Evolutionary conservation across 2,113 vertebrate genomes (phyloP).

Genomic region (Mesoclemmys tuberculata): DNA sequence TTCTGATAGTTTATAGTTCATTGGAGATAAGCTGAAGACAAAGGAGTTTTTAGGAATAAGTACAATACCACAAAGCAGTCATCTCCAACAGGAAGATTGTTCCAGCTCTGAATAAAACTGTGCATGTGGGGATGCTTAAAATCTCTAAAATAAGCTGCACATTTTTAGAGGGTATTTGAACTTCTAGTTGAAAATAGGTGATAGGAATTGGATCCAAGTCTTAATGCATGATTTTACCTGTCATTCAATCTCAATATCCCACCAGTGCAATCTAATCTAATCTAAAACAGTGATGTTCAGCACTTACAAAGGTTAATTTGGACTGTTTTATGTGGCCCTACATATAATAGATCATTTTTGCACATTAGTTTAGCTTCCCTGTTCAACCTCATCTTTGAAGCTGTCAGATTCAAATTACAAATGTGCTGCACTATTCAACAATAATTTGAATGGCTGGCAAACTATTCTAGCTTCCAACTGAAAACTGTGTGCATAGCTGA

Average conservation of each 20-base stretch:
- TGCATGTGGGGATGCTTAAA: neutral
- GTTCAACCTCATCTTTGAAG: slow-evolving; percentile 30
- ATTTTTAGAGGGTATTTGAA: neutral
- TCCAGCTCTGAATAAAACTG: neutral
- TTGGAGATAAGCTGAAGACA: neutral
- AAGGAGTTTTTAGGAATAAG: neutral
- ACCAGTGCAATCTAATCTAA: slow-evolving; percentile 7
- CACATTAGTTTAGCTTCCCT: slow-evolving; percentile 28
- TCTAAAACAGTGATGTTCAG: slow-evolving; percentile 25
- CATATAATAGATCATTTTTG: slow-evolving; percentile 45
- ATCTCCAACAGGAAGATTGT: neutral
- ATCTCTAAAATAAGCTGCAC: slow-evolving; percentile 8
- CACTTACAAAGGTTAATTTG: slow-evolving; percentile 56
- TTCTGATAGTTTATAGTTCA: neutral
- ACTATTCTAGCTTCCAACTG: neutral
- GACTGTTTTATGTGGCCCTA: slow-evolving; percentile 8
- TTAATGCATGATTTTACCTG: slow-evolving; percentile 8
- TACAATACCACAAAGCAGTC: neutral
- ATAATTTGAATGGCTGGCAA: slow-evolving; percentile 21
- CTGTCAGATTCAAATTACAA: slow-evolving; percentile 43
- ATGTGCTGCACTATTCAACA: slow-evolving; percentile 27
- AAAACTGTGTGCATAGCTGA: neutral
- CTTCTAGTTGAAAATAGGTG: neutral
- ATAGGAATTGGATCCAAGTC: neutral
- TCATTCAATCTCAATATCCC: slow-evolving; percentile 7